Conservation (phyloP, 1,140 invertebrate species). For the Bombus terrestris region DNA sequence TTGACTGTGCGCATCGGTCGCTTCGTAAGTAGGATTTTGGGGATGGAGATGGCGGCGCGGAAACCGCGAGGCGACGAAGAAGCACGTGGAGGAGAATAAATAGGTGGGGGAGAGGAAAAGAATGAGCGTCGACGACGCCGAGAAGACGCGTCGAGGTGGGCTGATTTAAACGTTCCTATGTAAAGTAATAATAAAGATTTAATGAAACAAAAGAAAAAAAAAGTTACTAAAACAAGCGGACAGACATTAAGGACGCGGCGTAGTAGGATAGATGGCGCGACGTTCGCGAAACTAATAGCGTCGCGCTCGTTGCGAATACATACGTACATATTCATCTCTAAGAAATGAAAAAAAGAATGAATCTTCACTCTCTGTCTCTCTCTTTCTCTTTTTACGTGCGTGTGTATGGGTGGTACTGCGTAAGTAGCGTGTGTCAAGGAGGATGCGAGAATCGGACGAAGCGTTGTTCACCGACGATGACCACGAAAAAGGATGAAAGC, state of each 20-base stretch:
- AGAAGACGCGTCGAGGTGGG: slow-evolving; percentile 73
- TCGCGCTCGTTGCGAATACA: slow-evolving; percentile 73
- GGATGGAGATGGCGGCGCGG: not conserved
- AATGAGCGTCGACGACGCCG: slow-evolving; percentile 52
- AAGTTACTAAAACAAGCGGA: slow-evolving; percentile 70
- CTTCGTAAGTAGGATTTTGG: not conserved
- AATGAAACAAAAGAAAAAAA: slow-evolving; percentile 59
- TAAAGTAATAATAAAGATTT: slow-evolving; percentile 82
- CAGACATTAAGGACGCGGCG: slow-evolving; percentile 56
- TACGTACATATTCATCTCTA: slow-evolving; percentile 74
- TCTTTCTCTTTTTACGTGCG: slow-evolving; percentile 65
- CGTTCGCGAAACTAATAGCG: slow-evolving; percentile 52
- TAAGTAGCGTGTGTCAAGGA: slow-evolving; percentile 21
- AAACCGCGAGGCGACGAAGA: not conserved
- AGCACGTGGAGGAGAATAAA: not conserved
- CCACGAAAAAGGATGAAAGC: not conserved
- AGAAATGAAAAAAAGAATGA: slow-evolving; percentile 13
- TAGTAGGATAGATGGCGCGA: slow-evolving; percentile 62
- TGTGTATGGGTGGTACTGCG: slow-evolving; percentile 51
- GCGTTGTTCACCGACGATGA: slow-evolving; percentile 1
- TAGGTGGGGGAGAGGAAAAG: not conserved
- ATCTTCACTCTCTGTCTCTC: slow-evolving; percentile 65
- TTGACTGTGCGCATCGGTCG: not conserved
- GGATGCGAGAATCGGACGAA: not conserved
- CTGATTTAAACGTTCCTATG: slow-evolving; percentile 82